phyloP scores from a whole-genome alignment of 1,140 invertebrate genomes.

The Palaemon carinicauda region DNA sequence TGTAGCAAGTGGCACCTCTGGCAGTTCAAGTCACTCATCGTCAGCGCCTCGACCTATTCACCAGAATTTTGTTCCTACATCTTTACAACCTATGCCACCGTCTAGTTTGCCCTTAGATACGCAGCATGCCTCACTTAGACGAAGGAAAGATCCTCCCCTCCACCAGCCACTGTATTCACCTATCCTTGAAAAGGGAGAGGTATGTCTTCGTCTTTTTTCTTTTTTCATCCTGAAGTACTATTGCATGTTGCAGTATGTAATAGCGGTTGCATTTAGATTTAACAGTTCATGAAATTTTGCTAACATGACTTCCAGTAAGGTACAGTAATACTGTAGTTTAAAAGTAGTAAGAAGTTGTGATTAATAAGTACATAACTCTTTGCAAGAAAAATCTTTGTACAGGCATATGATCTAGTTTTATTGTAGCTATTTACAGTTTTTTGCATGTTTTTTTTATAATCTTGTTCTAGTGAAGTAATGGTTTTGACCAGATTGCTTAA shows the following conservation, averaged over 20 bases:
- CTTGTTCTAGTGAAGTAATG: too few species aligned
- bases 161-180: constrained; percentile 66
- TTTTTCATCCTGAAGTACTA: not conserved
- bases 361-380: too few species aligned
- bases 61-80: not conserved
- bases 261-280: too few species aligned
- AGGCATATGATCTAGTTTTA: too few species aligned
- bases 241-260: not conserved
- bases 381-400: too few species aligned
- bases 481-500: too few species aligned
- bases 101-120: constrained; percentile 66
- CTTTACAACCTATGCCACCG: constrained; percentile 62
- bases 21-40: constrained; percentile 60
- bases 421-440: too few species aligned
- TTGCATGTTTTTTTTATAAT: too few species aligned
- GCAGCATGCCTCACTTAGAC: constrained; percentile 69
- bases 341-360: too few species aligned
- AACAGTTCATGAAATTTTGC: too few species aligned
- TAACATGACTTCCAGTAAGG: too few species aligned
- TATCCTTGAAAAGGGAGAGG: constrained; percentile 67
- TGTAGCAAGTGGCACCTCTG: not conserved
- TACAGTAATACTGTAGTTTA: too few species aligned
- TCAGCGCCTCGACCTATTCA: constrained; percentile 42
- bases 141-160: constrained; percentile 66
- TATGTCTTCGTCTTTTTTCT: constrained; percentile 50